Conservation (phyloP, 2,113 vertebrate genomes). For the Centropus unirufus region DNA sequence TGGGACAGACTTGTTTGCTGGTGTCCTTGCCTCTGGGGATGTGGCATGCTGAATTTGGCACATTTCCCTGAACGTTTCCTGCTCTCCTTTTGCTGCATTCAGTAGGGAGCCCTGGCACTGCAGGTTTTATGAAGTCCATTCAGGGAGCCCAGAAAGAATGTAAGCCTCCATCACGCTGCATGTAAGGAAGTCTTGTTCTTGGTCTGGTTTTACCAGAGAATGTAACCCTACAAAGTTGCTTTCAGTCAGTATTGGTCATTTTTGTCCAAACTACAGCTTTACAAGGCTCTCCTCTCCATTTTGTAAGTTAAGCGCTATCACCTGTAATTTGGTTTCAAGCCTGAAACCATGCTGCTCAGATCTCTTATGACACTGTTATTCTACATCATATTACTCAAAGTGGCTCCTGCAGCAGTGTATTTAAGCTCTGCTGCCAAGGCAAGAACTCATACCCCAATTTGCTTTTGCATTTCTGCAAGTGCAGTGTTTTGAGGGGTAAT, state of each 20-base stretch:
- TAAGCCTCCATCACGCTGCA: too few species aligned
- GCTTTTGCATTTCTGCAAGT: background rate
- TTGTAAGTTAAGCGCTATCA: background rate
- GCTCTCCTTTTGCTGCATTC: background rate
- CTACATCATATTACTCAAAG: background rate
- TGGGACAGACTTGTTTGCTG: too few species aligned
- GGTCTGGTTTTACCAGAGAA: background rate
- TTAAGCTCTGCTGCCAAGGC: background rate
- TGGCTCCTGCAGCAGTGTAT: background rate
- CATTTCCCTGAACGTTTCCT: fast-evolving
- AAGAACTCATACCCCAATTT: background rate
- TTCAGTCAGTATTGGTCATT: background rate
- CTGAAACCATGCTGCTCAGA: background rate
- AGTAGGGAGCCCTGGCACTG: background rate
- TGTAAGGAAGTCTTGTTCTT: background rate
- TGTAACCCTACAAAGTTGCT: background rate
- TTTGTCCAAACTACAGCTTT: background rate
- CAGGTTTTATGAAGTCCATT: background rate
- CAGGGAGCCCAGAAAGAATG: background rate
- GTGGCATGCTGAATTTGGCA: fast-evolving
- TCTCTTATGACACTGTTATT: background rate
- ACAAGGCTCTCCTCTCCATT: background rate
- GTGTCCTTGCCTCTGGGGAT: too few species aligned
- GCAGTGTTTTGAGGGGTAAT: background rate
- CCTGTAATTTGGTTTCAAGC: background rate